Base-by-base conservation (phyloP, 1,140 invertebrate species). In the Zaprionus camerounensis region DNA sequence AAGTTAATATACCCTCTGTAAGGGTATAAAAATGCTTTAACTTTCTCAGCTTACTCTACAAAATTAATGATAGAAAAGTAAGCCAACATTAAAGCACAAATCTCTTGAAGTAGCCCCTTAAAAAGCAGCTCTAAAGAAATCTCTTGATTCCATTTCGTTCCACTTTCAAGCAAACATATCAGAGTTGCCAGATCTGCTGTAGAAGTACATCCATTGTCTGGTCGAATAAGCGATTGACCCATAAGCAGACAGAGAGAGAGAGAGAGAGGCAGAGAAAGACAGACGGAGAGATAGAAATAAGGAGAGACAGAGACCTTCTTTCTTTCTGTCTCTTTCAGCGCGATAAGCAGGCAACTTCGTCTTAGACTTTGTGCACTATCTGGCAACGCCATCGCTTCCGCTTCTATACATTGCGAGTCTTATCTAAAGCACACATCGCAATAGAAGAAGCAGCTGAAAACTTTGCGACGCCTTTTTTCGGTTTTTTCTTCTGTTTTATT, bases 381-480 rank as follows among this genome's bases (percentile, higher is more conserved):
- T 72, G 74, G 74, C 74, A 76, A 76, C 74, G 64, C 63, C 70
- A 77, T 77, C 75, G 44, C 26, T 73, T 77, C 75, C 75, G 70
- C 63, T 63, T 73, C 71, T 77, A 66, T 71, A 69, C 69, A 62
- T 71, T 70, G 64, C 46, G 41, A 24, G 41, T 24, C 3, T 63
- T 73, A 77, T 77, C 75, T 77, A 26, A 77, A 68, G 71, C 75
- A 77, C 70, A 68, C 53, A 77, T 77, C 75, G 71, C 70, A 46
- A 24, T 36, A 53, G 17, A 36, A 49, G 31, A 31, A 57, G 51
- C 38, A 38, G 28, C 20, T 49, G 53, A 34, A 71, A 71, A 76
- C 31, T 76, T 71, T 65, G 55, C 63, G 55, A 53, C 34, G 64
- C 62, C 57, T 63, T 71, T 71, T 72, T 76, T 61, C 44, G 67